phyloP scores from a whole-genome alignment of 2,113 vertebrate species.

The Lepus europaeus region DNA sequence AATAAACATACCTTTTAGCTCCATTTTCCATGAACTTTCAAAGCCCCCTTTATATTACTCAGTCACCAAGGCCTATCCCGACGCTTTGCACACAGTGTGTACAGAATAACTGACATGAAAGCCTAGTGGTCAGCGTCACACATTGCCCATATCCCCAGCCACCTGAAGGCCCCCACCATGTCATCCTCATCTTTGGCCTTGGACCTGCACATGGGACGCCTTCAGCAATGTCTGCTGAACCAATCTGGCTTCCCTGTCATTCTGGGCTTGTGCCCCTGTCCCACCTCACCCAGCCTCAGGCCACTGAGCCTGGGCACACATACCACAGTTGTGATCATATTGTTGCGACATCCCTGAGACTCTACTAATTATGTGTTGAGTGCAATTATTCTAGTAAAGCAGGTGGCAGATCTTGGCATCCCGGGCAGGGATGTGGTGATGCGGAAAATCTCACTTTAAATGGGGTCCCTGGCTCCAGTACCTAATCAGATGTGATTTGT shows the following conservation, averaged over 20 bases:
- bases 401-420: constrained; percentile 18
- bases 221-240: neutral
- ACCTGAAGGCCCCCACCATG: neutral
- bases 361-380: neutral
- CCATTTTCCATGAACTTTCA: too few species aligned
- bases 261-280: neutral
- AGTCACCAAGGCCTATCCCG: neutral
- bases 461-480: neutral
- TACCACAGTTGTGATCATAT: neutral
- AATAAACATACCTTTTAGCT: too few species aligned
- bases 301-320: neutral
- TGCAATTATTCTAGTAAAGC: neutral
- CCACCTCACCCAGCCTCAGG: neutral
- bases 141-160: neutral
- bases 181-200: constrained; percentile 25
- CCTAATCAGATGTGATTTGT: neutral
- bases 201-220: neutral
- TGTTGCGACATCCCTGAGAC: neutral
- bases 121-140: neutral
- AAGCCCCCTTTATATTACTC: neutral
- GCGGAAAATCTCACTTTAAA: constrained; percentile 38
- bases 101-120: constrained; percentile 42
- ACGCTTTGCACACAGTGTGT: neutral
- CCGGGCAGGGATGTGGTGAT: neutral
- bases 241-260: neutral